Conservation (phyloP, 2,888 invertebrate genomes). For the Noctuana brunneofusca region DNA sequence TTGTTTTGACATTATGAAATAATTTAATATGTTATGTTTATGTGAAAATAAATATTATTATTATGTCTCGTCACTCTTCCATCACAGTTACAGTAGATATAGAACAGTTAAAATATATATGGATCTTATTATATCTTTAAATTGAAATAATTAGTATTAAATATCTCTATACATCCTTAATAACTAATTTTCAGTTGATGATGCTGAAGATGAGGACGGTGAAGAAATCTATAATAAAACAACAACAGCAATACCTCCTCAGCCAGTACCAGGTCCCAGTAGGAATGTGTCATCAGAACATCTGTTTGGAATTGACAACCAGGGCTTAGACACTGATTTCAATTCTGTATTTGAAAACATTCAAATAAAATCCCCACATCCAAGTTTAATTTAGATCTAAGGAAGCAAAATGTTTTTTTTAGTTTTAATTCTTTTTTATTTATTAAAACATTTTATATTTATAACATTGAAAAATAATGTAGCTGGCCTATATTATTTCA, state of each 20-base stretch:
- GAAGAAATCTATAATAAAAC: constrained; percentile 78
- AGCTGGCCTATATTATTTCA: too few relatives aligned
- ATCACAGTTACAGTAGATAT: too few relatives aligned
- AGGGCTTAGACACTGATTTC: constrained; percentile 84
- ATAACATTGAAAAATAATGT: too few relatives aligned
- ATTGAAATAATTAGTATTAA: too few relatives aligned
- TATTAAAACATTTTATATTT: too few relatives aligned
- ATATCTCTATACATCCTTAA: neutral
- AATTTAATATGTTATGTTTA: too few relatives aligned
- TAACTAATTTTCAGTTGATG: constrained; percentile 66
- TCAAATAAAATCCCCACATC: constrained; percentile 77
- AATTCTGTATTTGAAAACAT: constrained; percentile 85
- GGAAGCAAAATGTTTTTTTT: neutral
- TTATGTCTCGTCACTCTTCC: too few relatives aligned
- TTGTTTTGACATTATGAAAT: too few relatives aligned
- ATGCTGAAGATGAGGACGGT: constrained; percentile 72
- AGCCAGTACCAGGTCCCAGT: constrained; percentile 71
- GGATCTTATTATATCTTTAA: too few relatives aligned
- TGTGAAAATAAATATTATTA: too few relatives aligned
- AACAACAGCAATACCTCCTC: constrained; percentile 58
- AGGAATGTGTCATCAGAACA: constrained; percentile 74
- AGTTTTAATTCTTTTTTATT: neutral
- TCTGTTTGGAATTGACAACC: constrained; percentile 82
- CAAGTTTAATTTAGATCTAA: constrained; percentile 62
- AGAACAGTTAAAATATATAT: too few relatives aligned